A percentile compares a stretch with the other conserved stretches of the same genome.
Conservation (phyloP, 2,113 vertebrate species). For the Puntigrus tetrazona region DNA sequence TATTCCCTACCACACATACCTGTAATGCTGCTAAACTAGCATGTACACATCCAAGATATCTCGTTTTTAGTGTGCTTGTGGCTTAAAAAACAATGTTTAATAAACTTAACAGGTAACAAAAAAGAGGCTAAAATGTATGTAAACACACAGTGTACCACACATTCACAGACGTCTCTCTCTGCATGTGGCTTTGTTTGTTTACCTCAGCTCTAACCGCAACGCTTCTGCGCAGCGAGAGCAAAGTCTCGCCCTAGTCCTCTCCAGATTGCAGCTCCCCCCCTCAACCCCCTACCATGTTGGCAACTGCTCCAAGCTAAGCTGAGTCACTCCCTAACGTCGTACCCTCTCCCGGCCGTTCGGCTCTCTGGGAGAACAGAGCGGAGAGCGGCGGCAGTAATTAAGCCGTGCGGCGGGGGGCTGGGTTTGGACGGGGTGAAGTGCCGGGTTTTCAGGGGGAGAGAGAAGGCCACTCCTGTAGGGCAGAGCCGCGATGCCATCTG, state of each 20-base stretch:
- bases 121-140: background rate
- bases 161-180: slow-evolving; percentile 38
- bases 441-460: slow-evolving; percentile 21
- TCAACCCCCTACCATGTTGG: background rate
- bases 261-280: slow-evolving; percentile 32
- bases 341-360: background rate
- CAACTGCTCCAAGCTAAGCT: slow-evolving; percentile 31
- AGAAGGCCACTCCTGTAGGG: slow-evolving; percentile 42
- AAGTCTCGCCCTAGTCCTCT: slow-evolving; percentile 35
- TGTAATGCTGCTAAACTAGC: background rate
- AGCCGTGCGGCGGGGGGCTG: slow-evolving; percentile 37
- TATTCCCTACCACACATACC: slow-evolving; percentile 22
- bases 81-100: background rate
- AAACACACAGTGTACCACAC: background rate
- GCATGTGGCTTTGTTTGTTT: slow-evolving; percentile 55
- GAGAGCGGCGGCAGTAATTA: slow-evolving; percentile 43
- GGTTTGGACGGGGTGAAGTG: slow-evolving; percentile 20
- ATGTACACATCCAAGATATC: background rate
- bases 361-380: slow-evolving; percentile 31
- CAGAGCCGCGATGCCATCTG: slow-evolving; percentile 49
- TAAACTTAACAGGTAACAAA: background rate
- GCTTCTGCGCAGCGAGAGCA: slow-evolving; percentile 34
- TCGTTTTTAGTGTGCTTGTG: background rate
- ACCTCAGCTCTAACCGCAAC: slow-evolving; percentile 35
- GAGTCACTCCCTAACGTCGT: slow-evolving; percentile 5